Base-by-base conservation (phyloP, 2,888 invertebrate genomes). In the Aleiodes testaceus region DNA sequence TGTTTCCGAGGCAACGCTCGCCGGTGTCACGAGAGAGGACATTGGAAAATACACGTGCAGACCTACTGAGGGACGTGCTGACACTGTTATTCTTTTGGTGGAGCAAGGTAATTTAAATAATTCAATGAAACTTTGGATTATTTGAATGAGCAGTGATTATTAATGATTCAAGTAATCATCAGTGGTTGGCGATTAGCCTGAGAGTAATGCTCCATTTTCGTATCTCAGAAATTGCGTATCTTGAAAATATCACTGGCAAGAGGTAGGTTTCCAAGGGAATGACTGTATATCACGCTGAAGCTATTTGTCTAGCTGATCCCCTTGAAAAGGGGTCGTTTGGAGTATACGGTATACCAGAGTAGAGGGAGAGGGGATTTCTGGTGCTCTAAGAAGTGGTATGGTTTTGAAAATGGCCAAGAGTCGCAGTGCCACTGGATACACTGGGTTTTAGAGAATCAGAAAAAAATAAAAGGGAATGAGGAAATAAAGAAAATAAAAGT, bases 41-140 rank as follows among this genome's bases (percentile, higher is more conserved):
- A 88, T 89, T 68, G 90, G 91, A 18, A 87, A 89, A 86, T 93
- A 93, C 87, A 92, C 93, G 72, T 93, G 93, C 82, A 89, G 91
- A 67, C 90, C 93, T 63, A 89, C 91, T 79, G 90, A 91, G 26
- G 89, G 90, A 30, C 87, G 90, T 66, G 88, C 89, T 30, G 91
- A 91, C 71, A 89, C 90, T 18, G 89, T 93, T 26, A 89, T 89
- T 80, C 90, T 93, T 64, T 91, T 92, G 66, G 88, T 92, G 79
- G 92, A 86, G 22, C 80, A 92, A 90, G 92, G 93, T 92, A 85
- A 81, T n/a, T n/a, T n/a, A n/a, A n/a, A n/a, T n/a, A n/a, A n/a
- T n/a, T n/a, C n/a, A n/a, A n/a, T n/a, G n/a, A n/a, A n/a, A n/a
- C n/a, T n/a, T n/a, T n/a, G n/a, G n/a, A n/a, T n/a, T n/a, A n/a